A percentile compares a stretch with the other conserved stretches of the same genome.
Conservation (phyloP, 2,113 vertebrate genomes). For the Brachirus orientalis region DNA sequence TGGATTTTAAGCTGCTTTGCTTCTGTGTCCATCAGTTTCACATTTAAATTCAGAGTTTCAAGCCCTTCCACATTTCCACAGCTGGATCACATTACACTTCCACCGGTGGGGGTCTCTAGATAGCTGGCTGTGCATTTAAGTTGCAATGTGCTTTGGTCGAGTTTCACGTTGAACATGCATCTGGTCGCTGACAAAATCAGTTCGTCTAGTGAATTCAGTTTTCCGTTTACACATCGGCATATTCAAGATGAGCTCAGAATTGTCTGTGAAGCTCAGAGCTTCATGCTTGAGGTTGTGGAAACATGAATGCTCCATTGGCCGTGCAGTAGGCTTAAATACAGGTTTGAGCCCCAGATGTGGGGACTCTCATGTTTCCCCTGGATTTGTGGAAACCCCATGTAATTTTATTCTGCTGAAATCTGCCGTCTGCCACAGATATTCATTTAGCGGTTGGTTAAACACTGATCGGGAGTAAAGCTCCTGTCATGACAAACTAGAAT, state of each 20-base stretch:
- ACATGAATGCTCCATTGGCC: slow-evolving; percentile 67
- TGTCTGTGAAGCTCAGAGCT: slow-evolving; percentile 19
- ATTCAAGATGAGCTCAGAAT: slow-evolving; percentile 41
- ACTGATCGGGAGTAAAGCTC: not conserved
- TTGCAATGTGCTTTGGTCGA: slow-evolving; percentile 22
- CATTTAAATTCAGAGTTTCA: not conserved
- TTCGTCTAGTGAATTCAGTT: not conserved
- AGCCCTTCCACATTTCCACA: slow-evolving; percentile 31
- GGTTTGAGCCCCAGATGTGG: slow-evolving; percentile 43
- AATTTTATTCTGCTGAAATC: slow-evolving; percentile 18
- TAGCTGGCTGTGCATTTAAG: slow-evolving; percentile 17
- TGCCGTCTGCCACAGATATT: slow-evolving; percentile 21
- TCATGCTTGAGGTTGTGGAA: slow-evolving; percentile 62
- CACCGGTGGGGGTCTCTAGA: slow-evolving; percentile 11
- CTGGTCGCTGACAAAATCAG: not conserved
- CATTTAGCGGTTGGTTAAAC: slow-evolving; percentile 8
- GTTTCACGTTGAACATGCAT: slow-evolving; percentile 17
- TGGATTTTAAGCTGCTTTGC: not conserved
- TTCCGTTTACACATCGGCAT: slow-evolving; percentile 26
- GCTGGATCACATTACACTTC: slow-evolving; percentile 44
- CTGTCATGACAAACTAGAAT: not conserved
- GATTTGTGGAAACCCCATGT: slow-evolving; percentile 42
- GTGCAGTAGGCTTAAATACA: slow-evolving; percentile 51
- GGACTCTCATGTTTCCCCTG: slow-evolving; percentile 35
- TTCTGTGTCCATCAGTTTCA: not conserved